Base-by-base conservation (phyloP, 2,797 vertebrate genomes). In the Sphenodon punctatus region DNA sequence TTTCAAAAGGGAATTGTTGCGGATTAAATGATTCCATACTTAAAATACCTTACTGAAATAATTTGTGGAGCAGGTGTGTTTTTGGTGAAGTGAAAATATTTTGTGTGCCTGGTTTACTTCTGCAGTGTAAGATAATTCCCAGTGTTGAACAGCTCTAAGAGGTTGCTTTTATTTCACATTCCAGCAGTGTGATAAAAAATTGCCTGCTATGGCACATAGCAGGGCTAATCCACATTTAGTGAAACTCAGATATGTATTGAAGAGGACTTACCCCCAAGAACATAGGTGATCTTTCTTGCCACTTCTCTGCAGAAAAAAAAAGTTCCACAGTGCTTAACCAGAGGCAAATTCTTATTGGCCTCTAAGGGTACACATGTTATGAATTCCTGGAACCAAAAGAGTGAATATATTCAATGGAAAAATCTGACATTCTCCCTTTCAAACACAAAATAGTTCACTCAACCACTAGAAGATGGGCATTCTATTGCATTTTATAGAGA, bases 221-320 rank as follows among this genome's bases (percentile, higher is more conserved):
- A 65, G 36, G 75, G 75, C 36, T 70, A 53, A 77, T 78, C 81
- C 30, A 58, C 70, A 5, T 72, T 80, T 42, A 74, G 36, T 42
- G 15, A 41, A 30, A 42, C 15, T 17, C 22, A 58, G 67, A 42
- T 42, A 42, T 13, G 11, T 36, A 23, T 14, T 58, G 20, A 19
- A 12, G 30, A 56, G 56, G 4, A 36, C 12, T 30, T 34, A 20
- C 30, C 32, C 56, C 20, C 19, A 22, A 55, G 34, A 58, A 23
- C 20, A 23, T 30, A 49, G 32, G 23, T 23, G 58, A 55, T 36
- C 32, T 36, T 36, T 12, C 32, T 34, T 36, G 17, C 20, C 11
- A 58, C 7, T 22, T 36, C 20, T 58, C 8, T 13, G 22, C 12
- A 32, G 20, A 36, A 23, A 34, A 36, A 58, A 58, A 34, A 32